Conservation (phyloP, 1,140 invertebrate species). For the Drosophila leontia region DNA sequence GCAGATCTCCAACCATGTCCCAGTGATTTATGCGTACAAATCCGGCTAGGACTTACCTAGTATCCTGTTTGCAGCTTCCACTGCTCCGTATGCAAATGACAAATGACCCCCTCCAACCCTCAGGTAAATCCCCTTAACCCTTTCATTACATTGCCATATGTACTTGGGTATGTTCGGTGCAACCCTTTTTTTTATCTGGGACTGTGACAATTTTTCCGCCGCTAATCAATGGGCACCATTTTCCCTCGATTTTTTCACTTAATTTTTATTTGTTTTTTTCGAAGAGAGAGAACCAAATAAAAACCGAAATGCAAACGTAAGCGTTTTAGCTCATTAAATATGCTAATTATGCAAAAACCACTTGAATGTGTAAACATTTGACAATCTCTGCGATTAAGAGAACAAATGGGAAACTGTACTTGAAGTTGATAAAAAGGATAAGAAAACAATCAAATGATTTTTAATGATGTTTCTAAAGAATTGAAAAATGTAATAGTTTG, state of each 20-base stretch:
- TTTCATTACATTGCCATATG: too few species aligned
- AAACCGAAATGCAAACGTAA: conserved; percentile 41
- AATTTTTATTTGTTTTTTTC: conserved; percentile 78
- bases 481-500: neutral
- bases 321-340: conserved; percentile 69
- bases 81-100: conserved; percentile 70
- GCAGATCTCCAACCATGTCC: conserved; percentile 15
- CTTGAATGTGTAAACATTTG: conserved; percentile 80
- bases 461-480: neutral
- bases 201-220: conserved; percentile 46
- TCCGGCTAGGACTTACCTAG: conserved; percentile 12
- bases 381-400: conserved; percentile 30
- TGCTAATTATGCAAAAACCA: conserved; percentile 76
- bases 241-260: conserved; percentile 72
- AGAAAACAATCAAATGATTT: neutral
- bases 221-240: conserved; percentile 67
- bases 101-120: conserved; percentile 45
- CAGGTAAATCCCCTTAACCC: conserved; percentile 54
- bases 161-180: conserved; percentile 3
- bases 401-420: conserved; percentile 22
- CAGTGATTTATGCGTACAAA: conserved; percentile 63
- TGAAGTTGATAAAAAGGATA: neutral
- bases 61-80: conserved; percentile 54
- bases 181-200: conserved; percentile 27
- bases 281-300: conserved; percentile 38